A percentile compares a stretch with the other conserved stretches of the same genome.
phyloP scores from a whole-genome alignment of 2,888 invertebrate genomes.

The Automeris io region DNA sequence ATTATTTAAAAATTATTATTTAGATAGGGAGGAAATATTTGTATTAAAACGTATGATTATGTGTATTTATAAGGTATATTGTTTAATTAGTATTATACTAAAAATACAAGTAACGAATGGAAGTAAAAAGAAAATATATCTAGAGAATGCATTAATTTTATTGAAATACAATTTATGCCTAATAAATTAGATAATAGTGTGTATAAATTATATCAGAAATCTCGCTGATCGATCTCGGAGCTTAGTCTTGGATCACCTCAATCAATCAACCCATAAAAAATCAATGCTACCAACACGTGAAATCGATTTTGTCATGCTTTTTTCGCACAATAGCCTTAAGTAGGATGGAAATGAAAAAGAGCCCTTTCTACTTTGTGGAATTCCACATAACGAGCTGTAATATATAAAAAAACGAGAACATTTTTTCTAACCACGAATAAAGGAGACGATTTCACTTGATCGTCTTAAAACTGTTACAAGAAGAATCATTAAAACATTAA shows the following conservation, averaged over 20 bases:
- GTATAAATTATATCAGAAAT: too few species aligned
- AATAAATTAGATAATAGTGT: too few species aligned
- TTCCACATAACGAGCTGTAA: constrained; percentile 42
- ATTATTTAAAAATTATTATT: too few species aligned
- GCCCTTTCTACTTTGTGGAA: constrained; percentile 28
- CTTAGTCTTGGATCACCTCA: constrained; percentile 5
- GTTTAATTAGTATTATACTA: too few species aligned
- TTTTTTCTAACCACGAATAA: constrained; percentile 54
- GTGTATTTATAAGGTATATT: too few species aligned
- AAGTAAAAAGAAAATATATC: too few species aligned
- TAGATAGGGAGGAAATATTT: too few species aligned
- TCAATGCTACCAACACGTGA: constrained; percentile 38
- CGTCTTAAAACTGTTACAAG: not conserved
- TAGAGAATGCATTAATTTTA: too few species aligned
- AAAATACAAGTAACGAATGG: too few species aligned
- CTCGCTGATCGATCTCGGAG: too few species aligned
- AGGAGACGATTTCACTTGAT: constrained; percentile 31
- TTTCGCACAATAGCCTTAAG: constrained; percentile 35
- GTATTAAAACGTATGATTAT: too few species aligned
- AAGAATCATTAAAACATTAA: not conserved
- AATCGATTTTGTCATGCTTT: constrained; percentile 47
- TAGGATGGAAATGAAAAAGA: constrained; percentile 28
- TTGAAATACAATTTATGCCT: too few species aligned
- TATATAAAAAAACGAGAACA: constrained; percentile 36
- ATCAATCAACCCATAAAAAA: constrained; percentile 34